Base-by-base conservation (phyloP, 2,888 invertebrate species). In the Archips xylosteana region DNA sequence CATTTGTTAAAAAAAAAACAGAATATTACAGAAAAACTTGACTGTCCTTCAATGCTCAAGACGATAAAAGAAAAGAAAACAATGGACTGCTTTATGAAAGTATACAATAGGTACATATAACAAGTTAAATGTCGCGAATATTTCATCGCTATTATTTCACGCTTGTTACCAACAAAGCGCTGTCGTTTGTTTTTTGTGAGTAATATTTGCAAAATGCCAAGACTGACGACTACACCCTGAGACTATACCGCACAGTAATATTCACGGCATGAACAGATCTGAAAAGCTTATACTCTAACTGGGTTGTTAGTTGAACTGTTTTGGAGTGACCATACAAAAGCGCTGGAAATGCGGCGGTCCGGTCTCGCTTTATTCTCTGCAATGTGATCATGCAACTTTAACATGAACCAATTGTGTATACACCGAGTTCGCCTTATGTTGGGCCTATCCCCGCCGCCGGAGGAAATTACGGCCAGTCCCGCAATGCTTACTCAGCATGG, bases 331-430 rank as follows among this genome's bases (percentile, higher is more conserved):
- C 63, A 60, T 69, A 69, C 68, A 82, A 78, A 83, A 82, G 79
- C 82, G 83, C 81, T 81, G 82, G 82, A 86, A 88, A 84, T 83
- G 83, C 84, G 85, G 82, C 82, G 78, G 76, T 80, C 78, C 79
- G 65, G 84, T 76, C 81, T 81, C 85, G 82, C 78, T 84, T 88
- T 91, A 88, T 92, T 92, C 82, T 89, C 87, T 88, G 88, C 87
- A 89, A 88, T 91, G 89, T 89, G 87, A 88, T 89, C 89, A 89
- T 90, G 86, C 89, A 91, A 91, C 83, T 91, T 92, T 91, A 90
- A 91, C 89, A 84, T 85, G 85, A 86, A 83, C 85, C 85, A 82
- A 88, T 89, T 89, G 88, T 87, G 81, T 85, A 85, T 85, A 82
- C 87, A 91, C 91, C 90, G 69, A 70, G 70, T 64, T 65, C 61